These are phyloP conservation scores for Lepus europaeus DNA, from an alignment of 2,113 vertebrate genomes.

Conservation along the genomic window DNA sequence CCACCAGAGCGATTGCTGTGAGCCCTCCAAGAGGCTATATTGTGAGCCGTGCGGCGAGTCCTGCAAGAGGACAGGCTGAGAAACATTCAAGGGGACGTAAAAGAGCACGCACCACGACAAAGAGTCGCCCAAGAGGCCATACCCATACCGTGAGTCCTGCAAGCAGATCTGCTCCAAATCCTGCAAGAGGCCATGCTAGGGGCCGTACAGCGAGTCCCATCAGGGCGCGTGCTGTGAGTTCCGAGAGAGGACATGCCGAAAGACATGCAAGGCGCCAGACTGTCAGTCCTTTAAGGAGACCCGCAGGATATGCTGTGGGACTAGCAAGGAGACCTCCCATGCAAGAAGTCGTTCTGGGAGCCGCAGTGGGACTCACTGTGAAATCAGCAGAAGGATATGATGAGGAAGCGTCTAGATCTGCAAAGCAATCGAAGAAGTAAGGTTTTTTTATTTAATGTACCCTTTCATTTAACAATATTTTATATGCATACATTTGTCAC, in stretches of 20 bases:
- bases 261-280: neutral
- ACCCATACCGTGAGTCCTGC: too few species aligned
- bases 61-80: neutral
- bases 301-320: neutral
- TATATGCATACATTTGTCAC: neutral
- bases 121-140: neutral
- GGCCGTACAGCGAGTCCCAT: neutral
- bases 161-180: too few species aligned
- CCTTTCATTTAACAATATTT: constrained; percentile 6
- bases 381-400: constrained; percentile 50
- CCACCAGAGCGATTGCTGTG: neutral
- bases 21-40: neutral
- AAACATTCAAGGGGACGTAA: neutral
- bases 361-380: constrained; percentile 25
- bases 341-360: constrained; percentile 47
- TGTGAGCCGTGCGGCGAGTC: neutral
- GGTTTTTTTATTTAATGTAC: neutral
- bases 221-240: neutral
- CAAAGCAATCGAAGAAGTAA: constrained; percentile 8
- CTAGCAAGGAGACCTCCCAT: neutral
- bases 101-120: neutral
- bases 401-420: neutral
- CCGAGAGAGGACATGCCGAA: neutral
- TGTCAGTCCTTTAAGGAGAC: neutral
- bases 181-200: neutral